Base-by-base conservation (phyloP, 2,113 vertebrate species). In the Myocastor coypus region DNA sequence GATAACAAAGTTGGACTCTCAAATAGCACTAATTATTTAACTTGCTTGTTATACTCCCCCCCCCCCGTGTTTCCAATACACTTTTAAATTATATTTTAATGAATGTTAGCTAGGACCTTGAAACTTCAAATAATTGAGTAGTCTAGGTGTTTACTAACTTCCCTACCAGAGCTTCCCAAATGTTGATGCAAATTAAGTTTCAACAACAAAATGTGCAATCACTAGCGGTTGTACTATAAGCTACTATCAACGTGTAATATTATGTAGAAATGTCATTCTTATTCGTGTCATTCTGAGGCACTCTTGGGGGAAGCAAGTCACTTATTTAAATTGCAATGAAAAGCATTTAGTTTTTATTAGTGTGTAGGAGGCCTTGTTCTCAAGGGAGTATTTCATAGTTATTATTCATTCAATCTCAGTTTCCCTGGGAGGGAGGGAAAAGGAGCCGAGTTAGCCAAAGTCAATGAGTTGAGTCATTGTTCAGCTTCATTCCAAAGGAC, bases 311-410 rank as follows among this genome's bases (percentile, higher is more conserved):
- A 64, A 94, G 37, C 64, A 92, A 95, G 78, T 96, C 92, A 93
- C 87, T 95, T 80, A 91, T 61, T 82, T 64, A 83, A 77, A 83
- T 66, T 68, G 75, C 92, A 97, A 95, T 90, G 89, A 82, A 97
- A 91, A 96, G 87, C 89, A 32, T 92, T 97, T 92, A 92, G 81
- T 92, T 97, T 95, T 95, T 97, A 96, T 96, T 95, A 95, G 87
- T 89, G 85, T 85, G 92, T 94, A 61, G 84, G 92, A 93, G 97
- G 82, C 64, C 73, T 87, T 93, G 59, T 88, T 94, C 97, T 96
- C 96, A 61, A 87, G 87, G 87, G 97, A 95, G 61, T 66, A 86
- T 84, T 97, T 94, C 83, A 92, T 28, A 91, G 87, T 87, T 78
- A 81, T 92, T 97, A 95, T 87, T 95, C 94, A 90, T 90, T 93